phyloP scores from a whole-genome alignment of 2,797 vertebrate genomes.

The Cygnus olor region DNA sequence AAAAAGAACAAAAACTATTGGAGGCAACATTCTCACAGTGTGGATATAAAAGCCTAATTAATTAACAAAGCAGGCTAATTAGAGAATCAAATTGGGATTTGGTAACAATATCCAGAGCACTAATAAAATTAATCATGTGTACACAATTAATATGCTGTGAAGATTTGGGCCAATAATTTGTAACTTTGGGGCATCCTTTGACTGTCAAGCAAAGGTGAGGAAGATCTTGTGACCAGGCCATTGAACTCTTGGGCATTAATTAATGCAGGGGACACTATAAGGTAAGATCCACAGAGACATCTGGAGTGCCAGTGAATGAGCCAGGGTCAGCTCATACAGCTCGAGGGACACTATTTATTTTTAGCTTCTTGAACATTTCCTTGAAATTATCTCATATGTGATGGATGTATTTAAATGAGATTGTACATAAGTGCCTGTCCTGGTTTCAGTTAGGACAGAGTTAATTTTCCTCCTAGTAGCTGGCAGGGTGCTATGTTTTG shows the following conservation, averaged over 20 bases:
- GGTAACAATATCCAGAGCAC: not conserved
- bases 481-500: no score
- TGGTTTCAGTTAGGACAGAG: no score
- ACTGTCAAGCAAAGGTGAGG: not conserved
- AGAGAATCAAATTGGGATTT: conserved; percentile 16
- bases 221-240: rapidly evolving
- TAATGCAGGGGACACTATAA: not conserved
- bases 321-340: not conserved
- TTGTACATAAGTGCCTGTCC: not conserved
- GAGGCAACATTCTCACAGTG: not conserved
- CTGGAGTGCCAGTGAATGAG: not conserved
- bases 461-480: no score
- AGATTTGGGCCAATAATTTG: not conserved
- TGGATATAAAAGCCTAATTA: conserved; percentile 10
- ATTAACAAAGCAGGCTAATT: conserved; percentile 24
- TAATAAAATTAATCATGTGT: not conserved
- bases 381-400: not conserved
- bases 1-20: not conserved
- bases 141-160: not conserved
- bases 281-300: not conserved
- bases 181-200: not conserved
- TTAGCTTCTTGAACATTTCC: not conserved
- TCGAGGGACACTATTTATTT: not conserved
- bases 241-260: not conserved
- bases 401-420: not conserved